These are phyloP conservation scores for Hippasteria phrygiana DNA, from an alignment of 53 echinoderm and acorn worm genomes.

Conservation along the genomic window DNA sequence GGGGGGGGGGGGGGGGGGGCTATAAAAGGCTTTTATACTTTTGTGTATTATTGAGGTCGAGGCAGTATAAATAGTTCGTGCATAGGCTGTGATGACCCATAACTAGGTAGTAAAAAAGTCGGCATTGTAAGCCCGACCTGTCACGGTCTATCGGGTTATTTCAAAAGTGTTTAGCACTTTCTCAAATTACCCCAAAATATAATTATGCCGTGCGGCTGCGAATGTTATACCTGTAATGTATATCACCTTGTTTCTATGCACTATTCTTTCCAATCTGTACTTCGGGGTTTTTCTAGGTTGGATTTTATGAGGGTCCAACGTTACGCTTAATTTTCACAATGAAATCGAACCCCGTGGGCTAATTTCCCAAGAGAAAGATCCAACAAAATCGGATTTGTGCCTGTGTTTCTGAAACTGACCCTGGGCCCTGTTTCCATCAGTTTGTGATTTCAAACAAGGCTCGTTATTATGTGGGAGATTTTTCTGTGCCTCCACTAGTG, in stretches of 20 bases:
- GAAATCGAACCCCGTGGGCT: background rate
- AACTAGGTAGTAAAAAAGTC: background rate
- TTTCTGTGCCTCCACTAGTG: background rate
- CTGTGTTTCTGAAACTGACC: background rate
- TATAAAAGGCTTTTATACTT: background rate
- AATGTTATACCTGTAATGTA: constrained; percentile 26
- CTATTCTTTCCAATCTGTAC: background rate
- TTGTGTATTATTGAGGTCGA: background rate
- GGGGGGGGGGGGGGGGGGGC: no score
- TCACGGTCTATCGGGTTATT: background rate
- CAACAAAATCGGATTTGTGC: constrained; percentile 2
- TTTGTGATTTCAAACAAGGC: background rate
- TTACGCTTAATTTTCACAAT: background rate
- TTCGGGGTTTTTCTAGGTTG: background rate
- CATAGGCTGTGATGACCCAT: background rate
- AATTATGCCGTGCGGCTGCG: background rate
- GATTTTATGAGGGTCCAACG: background rate
- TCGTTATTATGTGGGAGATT: background rate
- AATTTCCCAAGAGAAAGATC: background rate
- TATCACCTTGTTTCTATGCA: constrained; percentile 31
- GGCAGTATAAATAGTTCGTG: background rate
- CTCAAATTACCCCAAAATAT: background rate
- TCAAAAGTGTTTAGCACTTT: background rate
- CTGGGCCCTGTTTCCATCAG: background rate
- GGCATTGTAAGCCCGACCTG: background rate